A percentile compares a stretch with the other conserved stretches of the same genome.
Conservation (phyloP, 2,797 vertebrate species). For the Melanotaenia maccullochi region DNA sequence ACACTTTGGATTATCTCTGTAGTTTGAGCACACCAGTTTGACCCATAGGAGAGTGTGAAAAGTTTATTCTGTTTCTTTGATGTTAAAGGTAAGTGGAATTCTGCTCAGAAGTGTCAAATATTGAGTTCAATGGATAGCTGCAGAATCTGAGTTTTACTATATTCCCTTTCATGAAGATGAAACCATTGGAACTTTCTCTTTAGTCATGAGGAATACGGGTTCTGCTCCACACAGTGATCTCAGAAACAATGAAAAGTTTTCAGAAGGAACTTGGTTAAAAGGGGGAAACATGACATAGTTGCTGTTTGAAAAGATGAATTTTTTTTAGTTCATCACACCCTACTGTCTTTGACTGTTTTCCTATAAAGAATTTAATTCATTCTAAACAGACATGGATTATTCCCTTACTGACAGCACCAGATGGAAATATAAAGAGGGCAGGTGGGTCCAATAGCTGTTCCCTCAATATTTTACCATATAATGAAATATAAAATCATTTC, state of each 20-base stretch:
- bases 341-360: neutral
- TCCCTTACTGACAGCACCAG: neutral
- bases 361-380: neutral
- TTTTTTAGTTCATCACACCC: neutral
- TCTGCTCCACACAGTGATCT: conserved; percentile 23
- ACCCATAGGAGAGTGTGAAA: conserved; percentile 48
- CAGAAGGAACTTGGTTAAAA: neutral
- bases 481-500: no score
- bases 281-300: neutral
- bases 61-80: conserved; percentile 40
- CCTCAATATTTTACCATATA: neutral
- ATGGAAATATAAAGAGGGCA: no score
- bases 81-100: conserved; percentile 26
- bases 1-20: conserved; percentile 29
- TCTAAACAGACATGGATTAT: no score
- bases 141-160: conserved; percentile 5
- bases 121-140: conserved; percentile 4
- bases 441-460: no score
- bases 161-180: neutral
- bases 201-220: conserved; percentile 35
- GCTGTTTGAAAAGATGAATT: neutral
- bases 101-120: conserved; percentile 6
- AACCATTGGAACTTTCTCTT: conserved; percentile 19
- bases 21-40: conserved; percentile 30
- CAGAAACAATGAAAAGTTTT: conserved; percentile 9